Conservation (phyloP, 2,888 invertebrate species). For the Watsonalla binaria region DNA sequence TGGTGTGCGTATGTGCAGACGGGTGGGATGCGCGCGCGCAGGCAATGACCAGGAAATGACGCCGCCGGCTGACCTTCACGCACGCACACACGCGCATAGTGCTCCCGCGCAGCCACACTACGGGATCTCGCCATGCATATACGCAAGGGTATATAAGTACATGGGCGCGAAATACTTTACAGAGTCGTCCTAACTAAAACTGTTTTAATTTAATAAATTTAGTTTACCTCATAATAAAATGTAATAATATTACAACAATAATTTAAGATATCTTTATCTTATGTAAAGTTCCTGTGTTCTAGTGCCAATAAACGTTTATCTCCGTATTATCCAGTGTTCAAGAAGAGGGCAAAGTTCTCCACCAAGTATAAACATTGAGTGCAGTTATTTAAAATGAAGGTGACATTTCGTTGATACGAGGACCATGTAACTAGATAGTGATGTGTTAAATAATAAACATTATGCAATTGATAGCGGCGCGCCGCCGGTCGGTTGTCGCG, state of each 20-base stretch:
- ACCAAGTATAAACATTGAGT: not conserved
- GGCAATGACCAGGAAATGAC: slow-evolving; percentile 78
- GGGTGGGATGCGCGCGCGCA: slow-evolving; percentile 37
- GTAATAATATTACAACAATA: too few relatives aligned
- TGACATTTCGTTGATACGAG: not conserved
- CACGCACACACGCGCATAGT: slow-evolving; percentile 25
- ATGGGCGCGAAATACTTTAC: too few relatives aligned
- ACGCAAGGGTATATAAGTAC: slow-evolving; percentile 1
- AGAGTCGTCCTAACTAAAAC: too few relatives aligned
- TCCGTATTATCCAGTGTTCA: not conserved
- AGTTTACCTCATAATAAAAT: too few relatives aligned
- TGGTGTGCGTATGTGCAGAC: slow-evolving; percentile 22
- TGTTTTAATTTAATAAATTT: too few relatives aligned
- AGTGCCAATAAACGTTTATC: slow-evolving; percentile 2
- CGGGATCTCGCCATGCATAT: slow-evolving; percentile 25
- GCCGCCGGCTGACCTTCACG: slow-evolving; percentile 73
- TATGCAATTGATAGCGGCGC: slow-evolving; percentile 16
- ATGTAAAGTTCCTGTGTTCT: too few relatives aligned
- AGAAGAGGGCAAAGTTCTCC: not conserved
- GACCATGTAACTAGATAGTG: not conserved
- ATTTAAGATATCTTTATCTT: too few relatives aligned
- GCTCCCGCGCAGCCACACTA: slow-evolving; percentile 35
- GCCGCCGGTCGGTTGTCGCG: slow-evolving; percentile 9
- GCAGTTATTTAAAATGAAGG: not conserved
- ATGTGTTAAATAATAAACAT: slow-evolving; percentile 14